These are phyloP conservation scores for Drosophila suboccidentalis DNA, from an alignment of 2,888 invertebrate genomes.

Conservation along the genomic window DNA sequence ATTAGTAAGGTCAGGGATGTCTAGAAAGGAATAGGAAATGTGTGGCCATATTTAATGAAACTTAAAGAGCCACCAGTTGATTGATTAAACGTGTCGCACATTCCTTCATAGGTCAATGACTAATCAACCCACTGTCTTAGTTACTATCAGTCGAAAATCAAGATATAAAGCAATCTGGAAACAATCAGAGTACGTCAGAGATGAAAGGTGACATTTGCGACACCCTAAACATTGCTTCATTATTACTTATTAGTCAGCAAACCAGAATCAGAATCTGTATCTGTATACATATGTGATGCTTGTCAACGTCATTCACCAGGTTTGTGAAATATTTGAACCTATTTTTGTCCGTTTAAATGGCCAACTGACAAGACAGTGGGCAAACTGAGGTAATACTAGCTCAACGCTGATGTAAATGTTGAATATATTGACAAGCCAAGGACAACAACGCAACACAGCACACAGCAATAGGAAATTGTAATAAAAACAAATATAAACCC, in stretches of 20 bases:
- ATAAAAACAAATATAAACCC: slow-evolving; percentile 42
- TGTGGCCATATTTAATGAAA: background rate
- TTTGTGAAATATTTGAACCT: background rate
- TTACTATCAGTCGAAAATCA: background rate
- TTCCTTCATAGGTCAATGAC: background rate
- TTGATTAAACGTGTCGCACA: background rate
- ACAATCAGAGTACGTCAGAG: background rate
- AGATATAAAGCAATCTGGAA: background rate
- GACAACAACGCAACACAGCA: slow-evolving; percentile 11
- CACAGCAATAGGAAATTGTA: slow-evolving; percentile 45
- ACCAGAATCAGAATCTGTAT: background rate
- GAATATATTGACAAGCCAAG: slow-evolving; percentile 23
- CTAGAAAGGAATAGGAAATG: no score
- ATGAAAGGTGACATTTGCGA: background rate
- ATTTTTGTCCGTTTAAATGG: slow-evolving; percentile 6
- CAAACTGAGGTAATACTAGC: slow-evolving; percentile 17
- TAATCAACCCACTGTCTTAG: background rate
- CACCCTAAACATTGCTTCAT: background rate
- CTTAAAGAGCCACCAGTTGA: background rate
- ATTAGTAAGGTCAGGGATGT: no score
- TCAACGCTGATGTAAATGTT: slow-evolving; percentile 14
- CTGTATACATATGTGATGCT: background rate
- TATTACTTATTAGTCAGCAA: background rate
- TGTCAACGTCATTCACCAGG: background rate
- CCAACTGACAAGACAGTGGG: slow-evolving; percentile 19